Percentiles rank a stretch among this genome's conserved stretches.
Conservation (phyloP, 1,140 invertebrate species). For the Drosophila triauraria region DNA sequence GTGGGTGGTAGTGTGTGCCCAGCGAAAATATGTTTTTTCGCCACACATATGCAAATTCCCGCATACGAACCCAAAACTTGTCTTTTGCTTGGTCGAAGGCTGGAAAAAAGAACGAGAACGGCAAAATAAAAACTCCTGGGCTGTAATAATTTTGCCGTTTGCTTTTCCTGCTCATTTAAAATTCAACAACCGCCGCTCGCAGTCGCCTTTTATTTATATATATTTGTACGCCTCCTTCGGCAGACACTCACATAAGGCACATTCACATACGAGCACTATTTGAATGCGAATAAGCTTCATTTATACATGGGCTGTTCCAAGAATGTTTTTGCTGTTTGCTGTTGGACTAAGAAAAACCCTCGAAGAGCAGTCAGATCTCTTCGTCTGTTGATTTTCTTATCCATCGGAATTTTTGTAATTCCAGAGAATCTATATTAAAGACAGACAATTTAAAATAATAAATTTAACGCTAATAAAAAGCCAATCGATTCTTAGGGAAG, state of each 20-base stretch:
- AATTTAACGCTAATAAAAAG: too few species aligned
- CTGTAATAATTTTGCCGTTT: conserved; percentile 79
- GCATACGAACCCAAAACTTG: conserved; percentile 60
- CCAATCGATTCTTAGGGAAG: too few species aligned
- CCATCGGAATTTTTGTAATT: neutral
- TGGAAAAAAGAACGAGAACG: conserved; percentile 10
- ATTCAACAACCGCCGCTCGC: conserved; percentile 76
- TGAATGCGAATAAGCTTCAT: conserved; percentile 79
- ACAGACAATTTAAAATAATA: too few species aligned
- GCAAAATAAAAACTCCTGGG: conserved; percentile 61
- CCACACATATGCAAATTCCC: conserved; percentile 63
- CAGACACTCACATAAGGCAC: conserved; percentile 27
- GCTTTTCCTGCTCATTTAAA: conserved; percentile 80
- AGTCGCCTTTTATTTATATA: conserved; percentile 63
- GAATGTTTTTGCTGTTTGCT: conserved; percentile 16
- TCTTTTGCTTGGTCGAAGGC: conserved; percentile 61
- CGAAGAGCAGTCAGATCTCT: conserved; percentile 14
- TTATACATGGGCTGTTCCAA: conserved; percentile 51
- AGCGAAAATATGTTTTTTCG: conserved; percentile 28
- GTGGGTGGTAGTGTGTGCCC: conserved; percentile 17
- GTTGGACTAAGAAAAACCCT: conserved; percentile 25
- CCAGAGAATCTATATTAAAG: too few species aligned
- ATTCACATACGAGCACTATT: conserved; percentile 52
- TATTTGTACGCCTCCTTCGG: conserved; percentile 14
- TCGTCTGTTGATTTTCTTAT: conserved; percentile 28